phyloP scores from a whole-genome alignment of 2,113 vertebrate species.

The Campylorhamphus procurvoides region DNA sequence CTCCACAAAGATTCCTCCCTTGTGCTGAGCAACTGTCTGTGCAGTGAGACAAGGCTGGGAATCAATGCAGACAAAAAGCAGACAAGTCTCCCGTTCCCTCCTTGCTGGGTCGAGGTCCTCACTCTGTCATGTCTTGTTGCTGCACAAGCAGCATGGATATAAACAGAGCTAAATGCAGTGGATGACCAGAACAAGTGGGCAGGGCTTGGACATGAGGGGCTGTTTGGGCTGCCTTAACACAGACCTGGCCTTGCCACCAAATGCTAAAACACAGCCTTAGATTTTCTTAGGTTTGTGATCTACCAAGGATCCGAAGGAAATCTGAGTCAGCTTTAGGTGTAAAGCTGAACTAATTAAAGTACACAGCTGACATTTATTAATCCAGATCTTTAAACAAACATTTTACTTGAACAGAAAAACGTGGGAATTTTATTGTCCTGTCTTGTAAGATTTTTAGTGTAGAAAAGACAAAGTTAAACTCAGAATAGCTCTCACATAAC shows the following conservation, averaged over 20 bases:
- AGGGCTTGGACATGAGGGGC: background rate
- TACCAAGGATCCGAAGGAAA: background rate
- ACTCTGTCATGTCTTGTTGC: background rate
- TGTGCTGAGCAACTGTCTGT: background rate
- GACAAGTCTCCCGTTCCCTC: background rate
- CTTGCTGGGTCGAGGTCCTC: background rate
- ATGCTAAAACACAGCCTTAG: background rate
- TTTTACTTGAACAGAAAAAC: background rate
- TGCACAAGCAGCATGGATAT: background rate
- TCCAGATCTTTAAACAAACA: background rate
- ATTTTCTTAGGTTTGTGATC: background rate
- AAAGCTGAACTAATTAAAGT: background rate
- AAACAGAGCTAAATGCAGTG: background rate
- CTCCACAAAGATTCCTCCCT: background rate
- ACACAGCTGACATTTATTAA: background rate
- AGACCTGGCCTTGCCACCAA: background rate
- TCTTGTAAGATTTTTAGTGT: background rate
- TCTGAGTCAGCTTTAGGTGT: background rate
- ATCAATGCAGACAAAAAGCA: fast-evolving
- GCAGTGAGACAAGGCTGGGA: background rate
- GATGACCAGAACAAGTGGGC: background rate
- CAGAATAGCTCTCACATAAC: background rate
- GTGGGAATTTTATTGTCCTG: background rate
- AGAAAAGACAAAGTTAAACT: background rate
- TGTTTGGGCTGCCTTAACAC: background rate